These are phyloP conservation scores for Dufourea novaeangliae DNA, from an alignment of 1,140 invertebrate species.

Conservation along the genomic window DNA sequence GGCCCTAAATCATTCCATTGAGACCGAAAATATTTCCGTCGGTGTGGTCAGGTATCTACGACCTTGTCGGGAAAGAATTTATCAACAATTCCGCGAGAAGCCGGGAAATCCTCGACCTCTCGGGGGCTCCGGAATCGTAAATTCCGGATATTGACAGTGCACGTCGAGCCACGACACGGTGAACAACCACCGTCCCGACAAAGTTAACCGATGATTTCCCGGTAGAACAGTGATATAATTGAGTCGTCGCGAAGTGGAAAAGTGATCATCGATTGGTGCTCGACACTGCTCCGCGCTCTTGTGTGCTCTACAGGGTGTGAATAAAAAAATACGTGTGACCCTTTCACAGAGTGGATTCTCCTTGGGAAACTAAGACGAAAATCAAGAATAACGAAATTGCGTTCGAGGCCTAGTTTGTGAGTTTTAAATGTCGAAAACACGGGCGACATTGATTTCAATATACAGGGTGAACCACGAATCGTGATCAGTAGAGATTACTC, in stretches of 20 bases:
- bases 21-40: background rate
- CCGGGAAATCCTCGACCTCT: background rate
- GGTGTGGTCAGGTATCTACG: background rate
- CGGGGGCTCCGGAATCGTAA: background rate
- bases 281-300: background rate
- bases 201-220: constrained; percentile 42
- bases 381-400: no score
- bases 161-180: background rate
- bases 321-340: no score
- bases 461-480: no score
- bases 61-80: background rate
- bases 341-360: no score
- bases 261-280: constrained; percentile 23
- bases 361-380: no score
- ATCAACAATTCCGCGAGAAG: background rate
- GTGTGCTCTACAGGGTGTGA: background rate
- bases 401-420: no score
- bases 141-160: background rate
- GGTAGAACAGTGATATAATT: constrained; percentile 33
- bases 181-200: constrained; percentile 7
- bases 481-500: no score
- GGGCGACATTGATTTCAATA: no score
- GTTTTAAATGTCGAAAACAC: no score
- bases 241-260: constrained; percentile 29
- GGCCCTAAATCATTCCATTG: no score